Evolutionary conservation across 2,888 invertebrate genomes (phyloP).

Genomic region (Microctonus aethiopoides): DNA sequence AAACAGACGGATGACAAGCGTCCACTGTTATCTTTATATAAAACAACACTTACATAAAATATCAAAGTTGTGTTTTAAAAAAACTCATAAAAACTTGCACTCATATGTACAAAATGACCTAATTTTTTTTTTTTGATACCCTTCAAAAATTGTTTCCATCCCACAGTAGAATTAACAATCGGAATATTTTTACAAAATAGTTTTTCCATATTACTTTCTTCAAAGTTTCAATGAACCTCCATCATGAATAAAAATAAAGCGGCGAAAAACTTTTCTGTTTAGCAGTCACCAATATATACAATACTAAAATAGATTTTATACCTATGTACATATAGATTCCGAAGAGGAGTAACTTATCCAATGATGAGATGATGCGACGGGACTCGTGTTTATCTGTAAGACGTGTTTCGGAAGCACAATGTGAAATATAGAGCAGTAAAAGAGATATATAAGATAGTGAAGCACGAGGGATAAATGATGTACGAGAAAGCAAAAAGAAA

Average conservation of each 20-base stretch:
- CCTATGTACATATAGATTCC: not conserved
- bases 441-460: not conserved
- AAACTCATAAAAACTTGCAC: not conserved
- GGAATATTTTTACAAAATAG: no score
- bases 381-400: slow-evolving; percentile 18
- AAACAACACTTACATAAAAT: not conserved
- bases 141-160: not conserved
- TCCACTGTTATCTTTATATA: slow-evolving; percentile 8
- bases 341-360: slow-evolving; percentile 5
- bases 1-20: not conserved
- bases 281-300: no score
- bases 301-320: no score
- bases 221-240: no score
- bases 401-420: slow-evolving; percentile 17
- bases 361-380: slow-evolving; percentile 18
- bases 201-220: no score
- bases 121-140: not conserved
- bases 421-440: not conserved
- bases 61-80: not conserved
- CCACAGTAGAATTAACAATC: not conserved
- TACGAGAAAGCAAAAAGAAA: not conserved
- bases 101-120: not conserved
- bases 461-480: not conserved
- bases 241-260: no score
- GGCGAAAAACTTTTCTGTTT: no score